These are phyloP conservation scores for Nasonia vitripennis DNA, from an alignment of 1,140 invertebrate species.

Conservation along the genomic window DNA sequence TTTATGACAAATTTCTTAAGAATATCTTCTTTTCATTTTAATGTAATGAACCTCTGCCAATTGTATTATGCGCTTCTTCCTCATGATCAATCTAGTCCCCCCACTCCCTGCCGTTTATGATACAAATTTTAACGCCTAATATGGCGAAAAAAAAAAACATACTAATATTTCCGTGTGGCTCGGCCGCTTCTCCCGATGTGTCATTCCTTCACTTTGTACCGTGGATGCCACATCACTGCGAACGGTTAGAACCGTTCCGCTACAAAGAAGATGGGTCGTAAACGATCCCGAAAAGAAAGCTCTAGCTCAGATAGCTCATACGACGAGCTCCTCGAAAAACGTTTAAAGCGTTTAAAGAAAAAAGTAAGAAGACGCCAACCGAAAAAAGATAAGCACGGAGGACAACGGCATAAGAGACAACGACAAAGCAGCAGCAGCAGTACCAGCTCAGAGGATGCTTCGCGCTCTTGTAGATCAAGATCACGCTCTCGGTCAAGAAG, in stretches of 20 bases:
- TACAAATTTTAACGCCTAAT: constrained; percentile 5
- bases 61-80: constrained; percentile 31
- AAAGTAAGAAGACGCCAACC: not conserved
- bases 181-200: no score
- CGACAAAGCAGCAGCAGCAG: not conserved
- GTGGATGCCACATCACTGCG: not conserved
- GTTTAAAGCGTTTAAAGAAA: not conserved
- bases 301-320: not conserved
- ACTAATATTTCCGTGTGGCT: no score
- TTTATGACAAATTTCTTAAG: no score
- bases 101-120: not conserved
- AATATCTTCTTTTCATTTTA: no score
- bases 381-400: not conserved
- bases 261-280: not conserved
- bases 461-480: not conserved
- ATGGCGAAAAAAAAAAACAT: not conserved
- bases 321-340: not conserved
- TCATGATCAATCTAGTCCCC: constrained; percentile 14
- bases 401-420: no score
- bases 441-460: not conserved
- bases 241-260: not conserved
- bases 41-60: not conserved
- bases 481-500: not conserved
- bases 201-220: constrained; percentile 3
- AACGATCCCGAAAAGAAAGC: not conserved